Evolutionary conservation across 1,140 invertebrate genomes (phyloP).

Genomic region (Platorchestia sp.): DNA sequence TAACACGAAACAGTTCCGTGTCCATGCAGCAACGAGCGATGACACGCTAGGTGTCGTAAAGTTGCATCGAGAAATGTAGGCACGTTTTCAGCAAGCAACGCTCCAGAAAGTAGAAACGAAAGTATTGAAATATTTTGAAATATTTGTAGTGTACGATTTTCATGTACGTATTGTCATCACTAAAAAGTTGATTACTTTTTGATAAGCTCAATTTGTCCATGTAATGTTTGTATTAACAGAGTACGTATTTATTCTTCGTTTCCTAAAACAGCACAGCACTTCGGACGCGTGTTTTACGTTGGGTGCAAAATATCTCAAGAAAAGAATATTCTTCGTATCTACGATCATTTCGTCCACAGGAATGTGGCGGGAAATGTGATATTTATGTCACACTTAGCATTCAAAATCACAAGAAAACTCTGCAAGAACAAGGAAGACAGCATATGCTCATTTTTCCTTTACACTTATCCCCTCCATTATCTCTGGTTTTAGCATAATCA

Average conservation of each 20-base stretch:
- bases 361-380: neutral
- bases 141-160: too few relatives aligned
- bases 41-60: neutral
- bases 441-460: neutral
- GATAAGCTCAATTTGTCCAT: neutral
- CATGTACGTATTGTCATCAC: too few relatives aligned
- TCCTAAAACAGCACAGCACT: neutral
- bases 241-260: neutral
- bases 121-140: too few relatives aligned
- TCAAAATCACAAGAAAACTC: constrained; percentile 2
- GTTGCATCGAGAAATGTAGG: too few relatives aligned
- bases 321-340: neutral
- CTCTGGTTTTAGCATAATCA: constrained; percentile 42
- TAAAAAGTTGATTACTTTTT: too few relatives aligned
- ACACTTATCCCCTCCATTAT: constrained; percentile 21
- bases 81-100: too few relatives aligned
- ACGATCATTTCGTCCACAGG: neutral
- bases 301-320: neutral
- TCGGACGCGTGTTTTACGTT: neutral
- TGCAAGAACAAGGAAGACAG: neutral
- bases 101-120: too few relatives aligned
- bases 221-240: neutral
- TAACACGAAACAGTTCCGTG: neutral
- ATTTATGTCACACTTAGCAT: neutral
- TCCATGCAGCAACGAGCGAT: neutral